Evolutionary conservation across 2,888 invertebrate species (phyloP), one percentile per base, ranked within the genome.

Genomic region (Epistrophe grossulariae): DNA sequence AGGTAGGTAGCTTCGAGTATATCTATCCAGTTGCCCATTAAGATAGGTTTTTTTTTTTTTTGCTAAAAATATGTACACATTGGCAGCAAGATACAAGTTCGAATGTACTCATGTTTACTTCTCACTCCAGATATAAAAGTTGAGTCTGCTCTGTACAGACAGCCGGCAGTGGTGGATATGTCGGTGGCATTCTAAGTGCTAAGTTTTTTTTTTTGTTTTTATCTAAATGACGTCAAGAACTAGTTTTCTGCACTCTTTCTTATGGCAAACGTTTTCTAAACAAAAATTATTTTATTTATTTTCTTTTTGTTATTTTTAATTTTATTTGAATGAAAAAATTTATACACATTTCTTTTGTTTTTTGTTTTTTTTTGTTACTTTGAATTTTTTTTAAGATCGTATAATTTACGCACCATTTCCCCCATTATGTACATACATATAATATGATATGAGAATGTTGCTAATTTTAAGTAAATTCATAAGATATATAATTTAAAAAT

Each of bases 71-170:
- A 45, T 57, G 45, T 76, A 40, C 15, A 38, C 10, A 35, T 62
- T 38, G 66, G 31, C 50, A 64, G 45, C 17, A 66, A 78, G 68
- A 59, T 52, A 68, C 76, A 72, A 80, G 84, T 84, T 84, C 84
- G 64, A 83, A 83, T 68, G 83, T 70, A 83, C 84, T 70, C 74
- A 52, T 80, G 84, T 85, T 85, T 85, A 81, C 43, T 78, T 78
- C 50, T 80, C 72, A 84, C 66, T 80, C 84, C 72, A 84, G 84
- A 84, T 59, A 48, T 17, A 66, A 50, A 28, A 70, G 3, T 9
- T 66, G 76, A 77, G 77, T 77, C 50, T 68, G 48, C 17, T 66
- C 11, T 45, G 11, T 45, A 40, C 38, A 66, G 64, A 66, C 64
- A n/a, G 24, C 11, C 15, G 28, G 10, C 24, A 10, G 45, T 15